phyloP scores from a whole-genome alignment of 2,888 invertebrate genomes.

The Uropetala carovei region DNA sequence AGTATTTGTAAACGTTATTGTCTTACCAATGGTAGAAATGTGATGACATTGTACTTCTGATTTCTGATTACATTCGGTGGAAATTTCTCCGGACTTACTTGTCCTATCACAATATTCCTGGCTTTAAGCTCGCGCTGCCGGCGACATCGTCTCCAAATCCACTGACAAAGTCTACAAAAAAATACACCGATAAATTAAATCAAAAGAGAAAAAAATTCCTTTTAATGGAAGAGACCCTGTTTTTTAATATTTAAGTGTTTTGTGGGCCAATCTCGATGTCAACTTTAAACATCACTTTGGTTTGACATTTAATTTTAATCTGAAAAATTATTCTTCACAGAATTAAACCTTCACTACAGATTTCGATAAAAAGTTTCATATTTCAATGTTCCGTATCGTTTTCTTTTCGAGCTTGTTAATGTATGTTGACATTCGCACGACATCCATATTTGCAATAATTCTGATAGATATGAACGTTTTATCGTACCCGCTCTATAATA shows the following conservation, averaged over 20 bases:
- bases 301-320: too few relatives aligned
- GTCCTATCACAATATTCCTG: constrained; percentile 87
- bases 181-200: not conserved
- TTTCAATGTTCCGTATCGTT: too few relatives aligned
- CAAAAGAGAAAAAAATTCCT: too few relatives aligned
- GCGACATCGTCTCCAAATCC: constrained; percentile 85
- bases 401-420: too few relatives aligned
- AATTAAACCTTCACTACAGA: too few relatives aligned
- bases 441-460: not conserved
- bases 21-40: constrained; percentile 86
- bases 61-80: constrained; percentile 98
- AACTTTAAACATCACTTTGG: not conserved
- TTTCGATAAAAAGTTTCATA: too few relatives aligned
- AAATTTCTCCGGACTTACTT: constrained; percentile 87
- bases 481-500: not conserved
- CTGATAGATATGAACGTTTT: too few relatives aligned
- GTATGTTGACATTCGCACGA: not conserved
- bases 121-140: constrained; percentile 85
- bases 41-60: constrained; percentile 97
- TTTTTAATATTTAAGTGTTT: not conserved
- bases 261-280: not conserved
- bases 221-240: constrained; percentile 27
- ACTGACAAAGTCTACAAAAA: constrained; percentile 83
- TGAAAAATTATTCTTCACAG: too few relatives aligned
- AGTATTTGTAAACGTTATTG: not conserved